These are phyloP conservation scores for Radopholus similis DNA, from an alignment of 1,140 invertebrate species.

Conservation along the genomic window DNA sequence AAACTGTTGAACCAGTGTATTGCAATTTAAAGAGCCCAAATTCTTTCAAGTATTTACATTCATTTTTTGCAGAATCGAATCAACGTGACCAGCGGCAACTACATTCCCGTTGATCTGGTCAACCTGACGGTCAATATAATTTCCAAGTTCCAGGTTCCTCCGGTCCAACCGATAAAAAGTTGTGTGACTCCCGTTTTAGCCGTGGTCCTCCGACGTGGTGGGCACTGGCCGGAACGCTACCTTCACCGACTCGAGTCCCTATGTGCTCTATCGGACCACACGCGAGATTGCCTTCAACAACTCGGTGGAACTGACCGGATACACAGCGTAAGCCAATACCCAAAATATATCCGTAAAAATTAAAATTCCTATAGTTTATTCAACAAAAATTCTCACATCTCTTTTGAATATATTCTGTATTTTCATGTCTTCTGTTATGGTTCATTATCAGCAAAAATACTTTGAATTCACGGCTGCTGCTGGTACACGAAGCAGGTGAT, in stretches of 20 bases:
- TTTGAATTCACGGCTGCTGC: slow-evolving; percentile 35
- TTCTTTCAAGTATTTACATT: neutral
- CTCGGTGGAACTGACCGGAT: slow-evolving; percentile 33
- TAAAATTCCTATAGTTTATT: neutral
- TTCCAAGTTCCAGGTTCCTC: slow-evolving; percentile 38
- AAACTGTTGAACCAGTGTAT: too few relatives aligned
- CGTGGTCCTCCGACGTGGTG: slow-evolving; percentile 45
- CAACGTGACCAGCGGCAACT: slow-evolving; percentile 45
- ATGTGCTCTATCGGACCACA: slow-evolving; percentile 20
- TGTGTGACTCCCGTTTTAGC: slow-evolving; percentile 5
- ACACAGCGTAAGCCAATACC: neutral
- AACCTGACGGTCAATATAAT: slow-evolving; percentile 47
- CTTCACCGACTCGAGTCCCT: slow-evolving; percentile 20
- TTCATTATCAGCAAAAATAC: too few relatives aligned
- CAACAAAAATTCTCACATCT: too few relatives aligned
- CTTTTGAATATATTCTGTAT: too few relatives aligned
- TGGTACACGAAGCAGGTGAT: slow-evolving; percentile 51
- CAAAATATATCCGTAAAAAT: neutral
- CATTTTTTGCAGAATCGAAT: slow-evolving; percentile 34
- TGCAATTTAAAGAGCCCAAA: neutral
- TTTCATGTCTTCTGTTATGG: too few relatives aligned
- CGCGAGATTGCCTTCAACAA: slow-evolving; percentile 45
- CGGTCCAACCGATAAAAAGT: neutral
- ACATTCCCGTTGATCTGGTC: slow-evolving; percentile 39
- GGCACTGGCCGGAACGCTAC: slow-evolving; percentile 33